Base-by-base conservation (phyloP, 2,888 invertebrate genomes). In the Scelioninae gen. 2 region DNA sequence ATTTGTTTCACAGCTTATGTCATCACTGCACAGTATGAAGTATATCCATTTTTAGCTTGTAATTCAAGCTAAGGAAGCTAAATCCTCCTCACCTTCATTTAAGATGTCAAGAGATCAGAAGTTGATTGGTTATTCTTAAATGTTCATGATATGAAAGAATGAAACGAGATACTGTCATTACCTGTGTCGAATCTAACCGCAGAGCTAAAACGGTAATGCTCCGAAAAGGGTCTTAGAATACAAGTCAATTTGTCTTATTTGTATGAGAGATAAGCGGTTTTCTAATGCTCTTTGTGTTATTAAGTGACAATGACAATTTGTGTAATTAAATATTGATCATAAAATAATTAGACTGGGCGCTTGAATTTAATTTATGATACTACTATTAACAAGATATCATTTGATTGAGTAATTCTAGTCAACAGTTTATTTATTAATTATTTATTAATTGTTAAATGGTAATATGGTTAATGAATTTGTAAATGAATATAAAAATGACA, bases 91-190 rank as follows among this genome's bases (percentile, higher is more conserved):
- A 65, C 37, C 60, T 63, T 60, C 64, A 71, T 71, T 43, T 71
- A 73, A 57, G 68, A 74, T 45, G 72, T 70, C 35, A 69, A 76
- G 43, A 72, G 73, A 41, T 46, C 68, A 45, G 68, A 73, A 15
- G 65, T 74, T 43, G 73, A 71, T 50, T 77, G 76, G 78, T 81
- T 79, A 77, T 79, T 81, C 78, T 80, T 78, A 80, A 81, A 80
- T 75, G 69, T 82, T 81, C 79, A 80, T 84, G 81, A 84, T 81
- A 84, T 84, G 83, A 84, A 81, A 85, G 83, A 83, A 85, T 85
- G 85, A 85, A 83, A 85, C 85, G 85, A 78, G 85, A 85, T 78
- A 85, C 85, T 78, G 81, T 85, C 79, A 83, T 85, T 82, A 84
- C 84, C 84, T 84, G 85, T 78, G 78, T 83, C 80, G 85, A 85